These are phyloP conservation scores for Pterocles orientalis DNA, from an alignment of 2,113 vertebrate species.

Conservation along the genomic window DNA sequence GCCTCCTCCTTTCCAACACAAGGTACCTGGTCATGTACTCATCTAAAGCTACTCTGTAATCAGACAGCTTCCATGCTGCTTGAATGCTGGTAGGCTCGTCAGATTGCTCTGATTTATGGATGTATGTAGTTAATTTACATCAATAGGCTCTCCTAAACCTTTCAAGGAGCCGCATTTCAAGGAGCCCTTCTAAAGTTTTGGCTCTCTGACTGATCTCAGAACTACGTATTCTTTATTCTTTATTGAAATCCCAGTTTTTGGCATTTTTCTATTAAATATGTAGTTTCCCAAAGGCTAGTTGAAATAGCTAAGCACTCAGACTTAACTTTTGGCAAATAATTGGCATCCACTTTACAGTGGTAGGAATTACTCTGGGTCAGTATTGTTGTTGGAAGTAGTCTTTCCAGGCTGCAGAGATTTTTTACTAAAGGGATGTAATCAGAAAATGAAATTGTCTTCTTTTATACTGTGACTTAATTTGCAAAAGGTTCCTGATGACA, in stretches of 20 bases:
- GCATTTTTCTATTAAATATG: constrained; percentile 9
- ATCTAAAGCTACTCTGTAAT: neutral
- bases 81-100: neutral
- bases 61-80: neutral
- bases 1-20: neutral
- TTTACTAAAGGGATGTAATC: neutral
- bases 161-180: neutral
- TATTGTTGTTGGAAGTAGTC: neutral
- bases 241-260: constrained; percentile 13
- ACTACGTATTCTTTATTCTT: neutral
- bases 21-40: neutral
- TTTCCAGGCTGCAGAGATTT: neutral
- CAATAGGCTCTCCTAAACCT: neutral
- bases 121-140: neutral
- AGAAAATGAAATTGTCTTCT: neutral
- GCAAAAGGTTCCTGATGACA: neutral
- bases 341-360: neutral
- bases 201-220: neutral
- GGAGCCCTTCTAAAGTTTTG: neutral
- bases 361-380: neutral
- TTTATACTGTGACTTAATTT: neutral
- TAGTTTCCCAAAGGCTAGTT: neutral
- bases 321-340: neutral
- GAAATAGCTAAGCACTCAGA: neutral
- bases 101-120: neutral